These are phyloP conservation scores for Acromyrmex echinatior DNA, from an alignment of 1,140 invertebrate genomes.

Conservation along the genomic window DNA sequence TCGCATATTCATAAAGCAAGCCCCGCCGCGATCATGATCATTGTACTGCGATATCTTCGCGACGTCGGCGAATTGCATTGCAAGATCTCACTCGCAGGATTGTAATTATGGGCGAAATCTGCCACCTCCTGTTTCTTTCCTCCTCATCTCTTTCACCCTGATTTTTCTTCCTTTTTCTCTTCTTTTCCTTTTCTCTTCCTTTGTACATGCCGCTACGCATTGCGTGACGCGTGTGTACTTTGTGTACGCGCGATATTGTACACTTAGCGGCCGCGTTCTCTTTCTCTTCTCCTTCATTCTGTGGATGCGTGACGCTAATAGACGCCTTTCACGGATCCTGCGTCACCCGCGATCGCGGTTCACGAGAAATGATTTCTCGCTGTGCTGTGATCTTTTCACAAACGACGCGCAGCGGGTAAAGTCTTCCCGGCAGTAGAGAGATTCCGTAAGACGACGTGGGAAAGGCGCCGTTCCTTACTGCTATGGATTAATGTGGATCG, in stretches of 20 bases:
- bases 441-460: constrained; percentile 36
- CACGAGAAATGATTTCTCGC: constrained; percentile 54
- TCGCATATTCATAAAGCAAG: constrained; percentile 61
- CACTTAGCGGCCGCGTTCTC: constrained; percentile 23
- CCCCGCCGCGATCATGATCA: constrained; percentile 8
- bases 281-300: background rate
- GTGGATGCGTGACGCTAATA: constrained; percentile 53
- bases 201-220: constrained; percentile 37
- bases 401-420: background rate
- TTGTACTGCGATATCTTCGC: constrained; percentile 34
- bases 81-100: constrained; percentile 23
- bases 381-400: constrained; percentile 42
- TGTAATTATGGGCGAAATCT: constrained; percentile 53
- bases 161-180: background rate
- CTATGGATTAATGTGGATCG: too few species aligned
- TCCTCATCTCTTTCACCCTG: background rate
- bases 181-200: background rate
- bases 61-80: constrained; percentile 39
- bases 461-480: constrained; percentile 21
- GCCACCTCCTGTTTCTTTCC: background rate
- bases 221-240: constrained; percentile 43
- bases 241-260: background rate
- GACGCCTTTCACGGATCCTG: constrained; percentile 49
- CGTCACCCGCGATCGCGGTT: constrained; percentile 60
- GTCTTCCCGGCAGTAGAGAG: background rate